These are phyloP conservation scores for Eciton burchellii DNA, from an alignment of 1,140 invertebrate species.

Conservation along the genomic window DNA sequence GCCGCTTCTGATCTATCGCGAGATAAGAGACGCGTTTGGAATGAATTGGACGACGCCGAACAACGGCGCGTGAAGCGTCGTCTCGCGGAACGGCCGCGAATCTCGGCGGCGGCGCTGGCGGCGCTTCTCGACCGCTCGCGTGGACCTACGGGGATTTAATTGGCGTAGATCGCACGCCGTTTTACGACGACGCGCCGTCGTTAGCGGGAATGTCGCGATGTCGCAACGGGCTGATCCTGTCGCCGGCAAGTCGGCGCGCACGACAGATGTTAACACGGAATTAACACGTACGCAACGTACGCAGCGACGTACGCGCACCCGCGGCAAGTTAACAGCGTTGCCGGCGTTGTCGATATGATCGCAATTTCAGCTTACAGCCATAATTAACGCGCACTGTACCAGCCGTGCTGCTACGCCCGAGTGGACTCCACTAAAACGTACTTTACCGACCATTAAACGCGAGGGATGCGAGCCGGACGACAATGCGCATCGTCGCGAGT, in stretches of 20 bases:
- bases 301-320: constrained; percentile 21
- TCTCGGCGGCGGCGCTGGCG: not conserved
- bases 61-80: not conserved
- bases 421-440: constrained; percentile 62
- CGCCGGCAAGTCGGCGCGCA: constrained; percentile 37
- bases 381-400: constrained; percentile 70
- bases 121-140: not conserved
- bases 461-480: constrained; percentile 28
- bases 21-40: constrained; percentile 8
- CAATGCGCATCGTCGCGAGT: not conserved
- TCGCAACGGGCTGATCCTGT: constrained; percentile 36
- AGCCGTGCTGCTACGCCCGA: constrained; percentile 49
- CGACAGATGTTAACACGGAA: constrained; percentile 71
- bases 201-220: constrained; percentile 57
- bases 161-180: constrained; percentile 47
- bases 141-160: constrained; percentile 36
- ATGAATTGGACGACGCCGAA: constrained; percentile 10
- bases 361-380: constrained; percentile 74
- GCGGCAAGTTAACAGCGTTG: constrained; percentile 68
- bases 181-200: constrained; percentile 56
- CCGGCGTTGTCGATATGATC: constrained; percentile 70
- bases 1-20: too few species aligned
- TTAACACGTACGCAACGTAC: constrained; percentile 65
- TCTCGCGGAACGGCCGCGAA: not conserved
- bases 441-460: constrained; percentile 67